Conservation (phyloP, 2,888 invertebrate genomes). For the Cerceris rybyensis region DNA sequence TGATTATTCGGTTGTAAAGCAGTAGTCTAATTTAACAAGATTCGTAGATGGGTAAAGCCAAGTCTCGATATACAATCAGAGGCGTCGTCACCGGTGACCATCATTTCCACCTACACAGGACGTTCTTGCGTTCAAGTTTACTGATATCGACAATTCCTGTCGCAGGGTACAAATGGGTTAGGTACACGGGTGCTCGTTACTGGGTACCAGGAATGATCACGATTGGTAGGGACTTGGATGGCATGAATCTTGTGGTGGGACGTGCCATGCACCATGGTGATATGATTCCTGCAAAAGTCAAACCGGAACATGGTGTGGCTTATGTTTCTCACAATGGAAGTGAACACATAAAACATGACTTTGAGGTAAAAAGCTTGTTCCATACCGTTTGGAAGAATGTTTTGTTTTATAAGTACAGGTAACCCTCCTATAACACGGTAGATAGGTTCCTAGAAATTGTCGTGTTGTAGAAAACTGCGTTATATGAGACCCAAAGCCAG, state of each 20-base stretch:
- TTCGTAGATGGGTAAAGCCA: not conserved
- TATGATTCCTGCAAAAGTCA: conserved; percentile 87
- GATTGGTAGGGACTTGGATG: conserved; percentile 77
- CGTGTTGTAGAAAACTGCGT: too few species aligned
- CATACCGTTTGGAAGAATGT: too few species aligned
- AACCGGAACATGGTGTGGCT: conserved; percentile 86
- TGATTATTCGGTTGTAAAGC: conserved; percentile 10
- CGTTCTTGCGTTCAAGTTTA: not conserved
- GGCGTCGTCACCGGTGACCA: not conserved
- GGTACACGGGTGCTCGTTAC: conserved; percentile 65
- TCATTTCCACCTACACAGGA: not conserved
- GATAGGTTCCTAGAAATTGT: too few species aligned
- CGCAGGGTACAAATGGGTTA: conserved; percentile 72
- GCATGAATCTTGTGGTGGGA: conserved; percentile 84
- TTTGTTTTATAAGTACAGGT: too few species aligned
- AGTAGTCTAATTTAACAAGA: conserved; percentile 12
- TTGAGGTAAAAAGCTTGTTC: conserved; percentile 82
- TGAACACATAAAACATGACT: conserved; percentile 86
- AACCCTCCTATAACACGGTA: too few species aligned
- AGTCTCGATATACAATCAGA: not conserved
- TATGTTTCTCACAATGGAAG: conserved; percentile 86
- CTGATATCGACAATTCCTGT: conserved; percentile 15
- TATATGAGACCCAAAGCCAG: too few species aligned
- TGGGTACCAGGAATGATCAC: conserved; percentile 70
- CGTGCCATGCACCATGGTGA: conserved; percentile 86